Conservation (phyloP, 2,888 invertebrate species). For the Steromphala cineraria region DNA sequence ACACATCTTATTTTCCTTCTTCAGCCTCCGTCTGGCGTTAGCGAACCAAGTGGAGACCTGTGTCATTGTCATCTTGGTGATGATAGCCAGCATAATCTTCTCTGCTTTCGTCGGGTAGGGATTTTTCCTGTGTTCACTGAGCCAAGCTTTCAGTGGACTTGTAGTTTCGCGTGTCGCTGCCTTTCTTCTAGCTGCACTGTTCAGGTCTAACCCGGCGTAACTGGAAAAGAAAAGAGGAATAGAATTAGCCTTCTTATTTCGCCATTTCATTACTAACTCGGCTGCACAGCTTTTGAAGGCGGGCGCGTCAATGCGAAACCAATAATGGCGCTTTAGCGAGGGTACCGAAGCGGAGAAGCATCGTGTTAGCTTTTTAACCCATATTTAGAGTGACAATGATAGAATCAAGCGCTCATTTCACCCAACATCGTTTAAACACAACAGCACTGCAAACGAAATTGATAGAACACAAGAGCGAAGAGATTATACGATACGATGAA, state of each 20-base stretch:
- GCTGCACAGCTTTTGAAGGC: neutral
- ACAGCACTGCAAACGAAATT: slow-evolving; percentile 12
- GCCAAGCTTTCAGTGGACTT: slow-evolving; percentile 96
- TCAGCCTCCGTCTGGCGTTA: slow-evolving; percentile 92
- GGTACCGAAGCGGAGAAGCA: neutral
- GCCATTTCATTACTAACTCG: slow-evolving; percentile 21
- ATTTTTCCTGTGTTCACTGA: slow-evolving; percentile 96
- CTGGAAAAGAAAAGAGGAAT: slow-evolving; percentile 35
- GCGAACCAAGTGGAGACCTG: slow-evolving; percentile 96
- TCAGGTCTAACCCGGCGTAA: slow-evolving; percentile 82
- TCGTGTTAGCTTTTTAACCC: slow-evolving; percentile 24
- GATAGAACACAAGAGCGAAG: neutral
- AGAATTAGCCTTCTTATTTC: slow-evolving; percentile 21
- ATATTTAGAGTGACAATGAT: slow-evolving; percentile 12
- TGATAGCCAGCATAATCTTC: slow-evolving; percentile 95
- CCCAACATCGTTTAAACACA: slow-evolving; percentile 14
- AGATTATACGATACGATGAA: neutral
- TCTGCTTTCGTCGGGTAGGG: slow-evolving; percentile 98
- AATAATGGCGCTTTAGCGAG: neutral
- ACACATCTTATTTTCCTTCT: slow-evolving; percentile 97
- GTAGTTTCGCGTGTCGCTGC: slow-evolving; percentile 98
- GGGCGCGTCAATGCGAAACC: slow-evolving; percentile 8
- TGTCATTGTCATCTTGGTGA: slow-evolving; percentile 95
- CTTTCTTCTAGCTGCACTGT: slow-evolving; percentile 88
- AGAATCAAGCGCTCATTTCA: slow-evolving; percentile 14